phyloP scores from a whole-genome alignment of 2,888 invertebrate species.

The Phengaris alcon region DNA sequence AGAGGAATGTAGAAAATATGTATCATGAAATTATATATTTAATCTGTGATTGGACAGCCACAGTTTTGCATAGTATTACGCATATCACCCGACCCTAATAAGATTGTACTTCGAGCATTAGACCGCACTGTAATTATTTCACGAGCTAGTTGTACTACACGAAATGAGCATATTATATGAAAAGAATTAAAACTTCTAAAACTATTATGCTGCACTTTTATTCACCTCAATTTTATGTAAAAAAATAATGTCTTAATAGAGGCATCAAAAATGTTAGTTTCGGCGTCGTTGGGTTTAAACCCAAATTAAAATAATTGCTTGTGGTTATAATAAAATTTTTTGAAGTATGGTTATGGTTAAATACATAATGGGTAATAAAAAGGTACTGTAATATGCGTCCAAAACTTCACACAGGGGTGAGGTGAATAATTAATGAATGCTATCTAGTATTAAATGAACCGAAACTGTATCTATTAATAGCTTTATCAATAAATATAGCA shows the following conservation, averaged over 20 bases:
- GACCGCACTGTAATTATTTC: constrained; percentile 25
- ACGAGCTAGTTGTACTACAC: constrained; percentile 25
- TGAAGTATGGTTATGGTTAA: too few relatives aligned
- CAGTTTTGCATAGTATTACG: not conserved
- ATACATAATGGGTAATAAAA: not conserved
- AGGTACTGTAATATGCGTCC: not conserved
- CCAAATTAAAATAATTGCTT: too few relatives aligned
- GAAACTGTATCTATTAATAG: not conserved
- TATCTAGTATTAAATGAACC: not conserved
- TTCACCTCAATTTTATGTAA: not conserved
- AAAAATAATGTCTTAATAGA: not conserved
- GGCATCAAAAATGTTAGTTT: too few relatives aligned
- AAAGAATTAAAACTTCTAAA: constrained; percentile 28
- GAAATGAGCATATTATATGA: constrained; percentile 13
- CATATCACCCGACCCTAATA: not conserved
- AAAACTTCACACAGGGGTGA: not conserved
- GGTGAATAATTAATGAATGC: not conserved
- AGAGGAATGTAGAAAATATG: not conserved
- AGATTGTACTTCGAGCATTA: not conserved
- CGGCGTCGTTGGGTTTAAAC: too few relatives aligned
- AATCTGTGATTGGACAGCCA: not conserved
- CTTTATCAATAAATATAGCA: not conserved
- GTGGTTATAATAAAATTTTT: too few relatives aligned
- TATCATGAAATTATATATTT: not conserved
- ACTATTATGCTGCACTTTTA: constrained; percentile 6